A percentile compares a stretch with the other conserved stretches of the same genome.
Conservation (phyloP, 2,888 invertebrate species). For the Lasioglossum oenotherae region DNA sequence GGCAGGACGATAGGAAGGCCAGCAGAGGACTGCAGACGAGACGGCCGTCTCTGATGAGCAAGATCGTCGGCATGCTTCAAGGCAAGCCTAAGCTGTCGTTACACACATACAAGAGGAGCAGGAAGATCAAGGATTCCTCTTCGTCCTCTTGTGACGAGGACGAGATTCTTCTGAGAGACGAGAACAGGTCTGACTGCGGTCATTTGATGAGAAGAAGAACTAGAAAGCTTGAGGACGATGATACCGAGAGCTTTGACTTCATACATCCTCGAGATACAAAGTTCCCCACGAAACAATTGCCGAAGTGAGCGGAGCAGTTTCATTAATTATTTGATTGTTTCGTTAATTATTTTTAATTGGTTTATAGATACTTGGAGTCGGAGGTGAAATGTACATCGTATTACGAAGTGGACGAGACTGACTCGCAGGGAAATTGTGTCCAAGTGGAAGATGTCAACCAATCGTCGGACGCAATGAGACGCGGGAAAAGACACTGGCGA, state of each 20-base stretch:
- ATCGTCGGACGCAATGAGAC: slow-evolving; percentile 56
- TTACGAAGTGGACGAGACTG: slow-evolving; percentile 75
- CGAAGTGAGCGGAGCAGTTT: slow-evolving; percentile 54
- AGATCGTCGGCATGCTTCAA: slow-evolving; percentile 68
- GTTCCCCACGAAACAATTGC: slow-evolving; percentile 60
- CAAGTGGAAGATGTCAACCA: slow-evolving; percentile 50
- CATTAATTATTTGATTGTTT: not conserved
- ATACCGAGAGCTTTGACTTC: slow-evolving; percentile 42
- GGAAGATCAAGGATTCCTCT: slow-evolving; percentile 45
- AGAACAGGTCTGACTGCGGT: not conserved
- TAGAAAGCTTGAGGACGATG: slow-evolving; percentile 38
- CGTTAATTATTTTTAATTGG: not conserved
- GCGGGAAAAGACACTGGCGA: slow-evolving; percentile 50
- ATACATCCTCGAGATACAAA: slow-evolving; percentile 52
- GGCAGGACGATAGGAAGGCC: slow-evolving; percentile 30
- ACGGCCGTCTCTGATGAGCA: slow-evolving; percentile 68
- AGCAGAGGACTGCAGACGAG: slow-evolving; percentile 37
- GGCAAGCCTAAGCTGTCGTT: slow-evolving; percentile 37
- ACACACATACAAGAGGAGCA: slow-evolving; percentile 43
- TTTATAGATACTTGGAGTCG: slow-evolving; percentile 56
- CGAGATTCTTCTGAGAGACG: slow-evolving; percentile 31
- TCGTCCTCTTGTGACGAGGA: slow-evolving; percentile 51
- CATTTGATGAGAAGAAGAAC: not conserved
- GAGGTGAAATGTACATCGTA: slow-evolving; percentile 68
- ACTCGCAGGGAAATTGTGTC: slow-evolving; percentile 31